A percentile compares a stretch with the other conserved stretches of the same genome.
phyloP scores from a whole-genome alignment of 2,888 invertebrate species.

The Oasisia sp. region DNA sequence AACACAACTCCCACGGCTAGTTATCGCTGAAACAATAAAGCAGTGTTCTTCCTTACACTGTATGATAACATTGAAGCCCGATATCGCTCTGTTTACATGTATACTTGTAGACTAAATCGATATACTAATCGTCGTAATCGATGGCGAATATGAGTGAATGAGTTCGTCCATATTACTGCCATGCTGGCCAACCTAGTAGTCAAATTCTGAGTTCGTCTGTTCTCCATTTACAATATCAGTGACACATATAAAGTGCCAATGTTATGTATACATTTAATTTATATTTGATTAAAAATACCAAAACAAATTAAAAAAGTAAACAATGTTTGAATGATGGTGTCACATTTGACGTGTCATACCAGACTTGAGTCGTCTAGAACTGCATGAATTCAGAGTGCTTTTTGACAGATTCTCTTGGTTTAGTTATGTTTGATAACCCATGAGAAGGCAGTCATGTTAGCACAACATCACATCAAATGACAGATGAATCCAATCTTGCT shows the following conservation, averaged over 20 bases:
- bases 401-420: neutral
- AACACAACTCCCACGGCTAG: neutral
- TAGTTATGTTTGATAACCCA: neutral
- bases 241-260: neutral
- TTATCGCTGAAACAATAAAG: neutral
- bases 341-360: neutral
- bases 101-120: constrained; percentile 1
- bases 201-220: neutral
- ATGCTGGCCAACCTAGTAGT: neutral
- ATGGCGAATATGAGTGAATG: neutral
- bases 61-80: neutral
- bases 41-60: neutral
- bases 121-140: neutral
- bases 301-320: neutral
- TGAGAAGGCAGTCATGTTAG: neutral
- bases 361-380: neutral
- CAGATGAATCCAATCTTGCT: neutral
- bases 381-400: neutral
- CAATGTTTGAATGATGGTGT: neutral
- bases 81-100: neutral
- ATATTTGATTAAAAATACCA: neutral
- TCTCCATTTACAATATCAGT: neutral
- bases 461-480: neutral
- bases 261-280: neutral
- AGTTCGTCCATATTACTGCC: neutral